Evolutionary conservation across 1,140 invertebrate genomes (phyloP).

Genomic region (Trachymyrmex cornetzi): DNA sequence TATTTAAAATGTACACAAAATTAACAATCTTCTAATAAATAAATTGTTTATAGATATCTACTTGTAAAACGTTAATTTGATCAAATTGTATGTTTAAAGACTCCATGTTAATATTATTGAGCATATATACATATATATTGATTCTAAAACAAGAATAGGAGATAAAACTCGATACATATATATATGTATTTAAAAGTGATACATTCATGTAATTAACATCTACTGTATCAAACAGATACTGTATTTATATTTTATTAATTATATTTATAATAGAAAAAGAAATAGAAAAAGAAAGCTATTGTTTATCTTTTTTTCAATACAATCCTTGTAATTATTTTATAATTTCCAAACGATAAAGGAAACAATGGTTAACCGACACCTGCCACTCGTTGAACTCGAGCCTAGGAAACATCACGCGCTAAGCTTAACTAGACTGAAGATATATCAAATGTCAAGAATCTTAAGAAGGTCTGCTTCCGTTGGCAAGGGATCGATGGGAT

Average conservation of each 20-base stretch:
- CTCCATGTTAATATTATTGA: too few relatives aligned
- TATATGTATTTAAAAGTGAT: neutral
- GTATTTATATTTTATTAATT: neutral
- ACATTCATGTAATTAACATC: neutral
- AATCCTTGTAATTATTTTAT: neutral
- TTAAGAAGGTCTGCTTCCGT: too few relatives aligned
- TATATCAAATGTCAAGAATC: neutral
- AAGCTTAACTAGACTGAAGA: neutral
- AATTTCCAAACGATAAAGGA: neutral
- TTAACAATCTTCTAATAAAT: neutral
- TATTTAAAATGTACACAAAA: neutral
- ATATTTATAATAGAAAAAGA: too few relatives aligned
- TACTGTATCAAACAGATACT: neutral
- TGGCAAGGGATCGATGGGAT: too few relatives aligned
- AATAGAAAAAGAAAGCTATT: neutral
- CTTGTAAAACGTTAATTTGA: neutral
- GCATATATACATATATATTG: neutral
- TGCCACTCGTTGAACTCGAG: neutral
- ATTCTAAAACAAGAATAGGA: neutral
- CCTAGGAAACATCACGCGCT: neutral
- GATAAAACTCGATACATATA: too few relatives aligned
- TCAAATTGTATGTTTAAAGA: neutral
- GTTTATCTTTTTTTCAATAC: neutral
- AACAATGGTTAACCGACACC: conserved; percentile 36
- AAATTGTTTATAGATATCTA: neutral